Base-by-base conservation (phyloP, 2,113 vertebrate species). In the Actinemys pallida region DNA sequence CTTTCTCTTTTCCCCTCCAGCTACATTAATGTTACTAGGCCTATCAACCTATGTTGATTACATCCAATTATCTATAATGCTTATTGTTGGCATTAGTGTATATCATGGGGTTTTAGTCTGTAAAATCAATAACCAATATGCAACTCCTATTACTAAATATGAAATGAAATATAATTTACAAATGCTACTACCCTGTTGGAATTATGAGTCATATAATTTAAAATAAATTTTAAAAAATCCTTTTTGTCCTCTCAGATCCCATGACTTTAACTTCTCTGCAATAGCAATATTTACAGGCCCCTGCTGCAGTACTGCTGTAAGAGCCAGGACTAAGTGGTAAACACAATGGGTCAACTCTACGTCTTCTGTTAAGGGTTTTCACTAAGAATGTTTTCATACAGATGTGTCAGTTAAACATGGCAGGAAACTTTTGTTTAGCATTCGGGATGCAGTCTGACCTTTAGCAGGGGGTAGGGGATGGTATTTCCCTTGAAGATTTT, bases 61-160 rank as follows among this genome's bases (percentile, higher is more conserved):
- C 39, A 65, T 91, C 78, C 56, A 88, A 96, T 93, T 94, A 90
- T 90, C 80, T 85, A 65, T 57, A 83, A 95, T 11, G 16, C 10
- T 85, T 91, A 75, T 56, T 93, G 94, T 83, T 80, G 52, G 76
- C 65, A 20, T 81, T 91, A n/a, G 22, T 78, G 72, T 81, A 80
- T 39, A 72, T 72, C 17, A 72, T 22, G 39, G 35, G 65, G 5
- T 10, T 72, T 72, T n/a, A 84, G 75, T 75, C 93, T 83, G 50
- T 75, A 94, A 93, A 87, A 65, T 90, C 59, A 86, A 65, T 92
- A 92, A 89, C 49, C 76, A 52, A 53, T 84, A 53, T 11, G 50
- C 27, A 85, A 82, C 78, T 76, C 5, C 65, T 42, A 57, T 50
- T n/a, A 83, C 17, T 49, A 90, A 53, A 57, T 57, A 83, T 42